phyloP scores from a whole-genome alignment of 2,113 vertebrate species.

The Penelope pileata region DNA sequence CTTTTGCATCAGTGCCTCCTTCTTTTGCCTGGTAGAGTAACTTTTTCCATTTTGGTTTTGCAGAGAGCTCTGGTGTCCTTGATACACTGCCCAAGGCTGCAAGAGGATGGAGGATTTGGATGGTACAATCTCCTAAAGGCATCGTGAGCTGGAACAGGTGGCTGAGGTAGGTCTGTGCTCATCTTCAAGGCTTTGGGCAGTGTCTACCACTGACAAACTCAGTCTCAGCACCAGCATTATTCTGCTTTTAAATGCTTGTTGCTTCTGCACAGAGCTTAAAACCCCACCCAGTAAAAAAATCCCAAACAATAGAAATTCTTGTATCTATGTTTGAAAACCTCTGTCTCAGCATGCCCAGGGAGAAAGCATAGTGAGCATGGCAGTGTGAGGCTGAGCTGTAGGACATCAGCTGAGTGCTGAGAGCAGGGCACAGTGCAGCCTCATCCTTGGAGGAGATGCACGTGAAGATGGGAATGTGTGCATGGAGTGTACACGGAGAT shows the following conservation, averaged over 20 bases:
- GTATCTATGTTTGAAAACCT: background rate
- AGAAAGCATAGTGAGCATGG: rapidly evolving
- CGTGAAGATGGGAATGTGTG: rapidly evolving
- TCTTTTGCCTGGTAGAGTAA: background rate
- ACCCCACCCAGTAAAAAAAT: background rate
- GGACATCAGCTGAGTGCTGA: background rate
- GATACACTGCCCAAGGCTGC: rapidly evolving
- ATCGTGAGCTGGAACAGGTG: background rate
- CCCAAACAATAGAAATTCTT: background rate
- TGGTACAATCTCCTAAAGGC: rapidly evolving
- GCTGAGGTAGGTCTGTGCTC: background rate
- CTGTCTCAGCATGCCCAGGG: background rate
- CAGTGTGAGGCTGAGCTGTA: background rate
- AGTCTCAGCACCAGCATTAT: background rate
- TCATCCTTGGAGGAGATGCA: background rate
- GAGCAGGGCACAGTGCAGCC: background rate
- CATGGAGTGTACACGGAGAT: background rate
- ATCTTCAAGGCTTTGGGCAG: background rate
- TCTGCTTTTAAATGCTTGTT: background rate
- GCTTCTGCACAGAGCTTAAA: background rate
- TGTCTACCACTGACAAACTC: background rate
- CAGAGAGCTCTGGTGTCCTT: background rate
- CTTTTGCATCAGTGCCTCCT: background rate
- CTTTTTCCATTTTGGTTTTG: background rate
- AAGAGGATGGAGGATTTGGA: background rate